Percentiles rank a stretch among this genome's conserved stretches.
These are phyloP conservation scores for Chelonia mydas DNA, from an alignment of 2,797 vertebrate species.

Conservation along the genomic window DNA sequence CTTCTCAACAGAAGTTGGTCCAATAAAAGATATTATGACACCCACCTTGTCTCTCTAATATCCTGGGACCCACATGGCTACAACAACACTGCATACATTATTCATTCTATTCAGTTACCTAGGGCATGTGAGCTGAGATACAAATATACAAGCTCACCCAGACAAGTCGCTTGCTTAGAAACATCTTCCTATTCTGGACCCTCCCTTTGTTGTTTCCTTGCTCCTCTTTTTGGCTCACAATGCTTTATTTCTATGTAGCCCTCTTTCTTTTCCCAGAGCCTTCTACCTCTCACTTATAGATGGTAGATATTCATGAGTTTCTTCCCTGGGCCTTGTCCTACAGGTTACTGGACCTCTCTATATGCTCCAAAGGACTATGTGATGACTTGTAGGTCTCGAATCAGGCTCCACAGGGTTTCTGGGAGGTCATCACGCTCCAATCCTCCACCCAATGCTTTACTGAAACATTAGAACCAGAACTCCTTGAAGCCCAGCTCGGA, in stretches of 20 bases:
- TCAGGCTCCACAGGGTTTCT: too few species aligned
- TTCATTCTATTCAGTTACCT: neutral
- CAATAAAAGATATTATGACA: neutral
- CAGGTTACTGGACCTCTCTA: fast-evolving
- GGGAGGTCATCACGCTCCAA: too few species aligned
- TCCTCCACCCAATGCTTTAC: too few species aligned
- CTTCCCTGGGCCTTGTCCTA: fast-evolving
- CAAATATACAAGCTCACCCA: neutral
- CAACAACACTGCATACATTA: neutral
- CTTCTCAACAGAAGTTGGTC: neutral
- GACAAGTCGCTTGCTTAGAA: neutral
- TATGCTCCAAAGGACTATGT: neutral
- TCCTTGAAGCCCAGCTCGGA: too few species aligned
- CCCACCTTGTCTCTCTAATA: too few species aligned
- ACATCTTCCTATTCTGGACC: neutral
- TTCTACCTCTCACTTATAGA: fast-evolving
- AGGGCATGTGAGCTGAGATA: neutral
- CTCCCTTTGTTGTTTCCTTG: neutral
- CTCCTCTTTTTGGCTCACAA: neutral
- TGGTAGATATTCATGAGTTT: neutral
- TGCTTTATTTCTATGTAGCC: neutral
- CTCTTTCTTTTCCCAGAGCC: neutral
- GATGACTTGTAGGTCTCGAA: too few species aligned
- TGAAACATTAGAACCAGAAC: too few species aligned
- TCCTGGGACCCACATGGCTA: too few species aligned